Base-by-base conservation (phyloP, 2,888 invertebrate genomes). In the Dryobotodes eremita region DNA sequence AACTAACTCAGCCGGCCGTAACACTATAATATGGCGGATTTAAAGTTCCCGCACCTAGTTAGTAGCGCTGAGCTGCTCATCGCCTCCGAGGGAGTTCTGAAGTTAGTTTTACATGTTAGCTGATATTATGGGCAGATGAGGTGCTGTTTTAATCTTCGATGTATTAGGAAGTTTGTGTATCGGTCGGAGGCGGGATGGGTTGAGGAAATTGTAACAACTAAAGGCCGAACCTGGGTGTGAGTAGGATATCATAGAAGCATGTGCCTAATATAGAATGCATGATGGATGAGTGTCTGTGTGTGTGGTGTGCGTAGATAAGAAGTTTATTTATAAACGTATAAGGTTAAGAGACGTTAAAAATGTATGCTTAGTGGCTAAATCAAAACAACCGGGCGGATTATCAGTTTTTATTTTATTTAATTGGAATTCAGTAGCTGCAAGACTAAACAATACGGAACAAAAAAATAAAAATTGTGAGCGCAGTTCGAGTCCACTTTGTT, bases 1-100 rank as follows among this genome's bases (percentile, higher is more conserved):
- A 48, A 50, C 53, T 50, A 62, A 15, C 42, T 70, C 62, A 4
- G 36, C 17, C 15, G 84, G 46, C 65, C 72, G 59, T 69, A 65
- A 62, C 55, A 53, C 81, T 84, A 62, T 83, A 80, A 76, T 72
- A 76, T 50, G 80, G 71, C 55, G 70, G 85, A 65, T 83, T 71
- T 76, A 70, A 83, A 83, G 81, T 85, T 83, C 76, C 5, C 55
- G 59, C 61, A 20, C 48, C 59, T 59, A 61, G 84, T 83, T 61
- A 83, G 64, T 31, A 77, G 69, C 31, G n/a, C 36, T 46, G 77
- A 42, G 69, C 68, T 46, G 69, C 84, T 55, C 61, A 31, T 31
- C 59, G 64, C 46, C 55, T 53, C n/a, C 62, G 48, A 55, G 23
- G 26, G 53, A 69, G 59, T 64, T 64, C 31, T 8, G 42, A n/a